These are phyloP conservation scores for Hydrochoerus hydrochaeris DNA, from an alignment of 2,113 vertebrate genomes.

Conservation along the genomic window DNA sequence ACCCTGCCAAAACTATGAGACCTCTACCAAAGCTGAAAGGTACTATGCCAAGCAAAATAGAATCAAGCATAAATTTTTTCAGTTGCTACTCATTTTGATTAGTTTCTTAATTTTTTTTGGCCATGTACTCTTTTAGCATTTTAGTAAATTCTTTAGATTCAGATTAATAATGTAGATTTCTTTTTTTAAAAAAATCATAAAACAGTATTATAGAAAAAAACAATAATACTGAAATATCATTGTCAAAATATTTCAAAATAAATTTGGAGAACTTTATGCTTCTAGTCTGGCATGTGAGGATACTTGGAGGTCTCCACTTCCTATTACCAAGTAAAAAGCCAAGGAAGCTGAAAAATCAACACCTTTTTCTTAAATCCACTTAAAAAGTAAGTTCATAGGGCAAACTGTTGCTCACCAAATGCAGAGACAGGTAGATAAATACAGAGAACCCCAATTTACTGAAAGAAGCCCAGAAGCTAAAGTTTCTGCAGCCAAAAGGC, in stretches of 20 bases:
- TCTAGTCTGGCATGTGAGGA: background rate
- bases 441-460: background rate
- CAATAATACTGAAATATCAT: background rate
- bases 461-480: background rate
- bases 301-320: background rate
- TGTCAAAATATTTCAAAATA: background rate
- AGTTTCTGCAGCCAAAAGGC: background rate
- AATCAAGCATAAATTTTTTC: constrained; percentile 58
- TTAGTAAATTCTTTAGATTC: background rate
- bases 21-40: background rate
- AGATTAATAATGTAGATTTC: background rate
- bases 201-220: background rate
- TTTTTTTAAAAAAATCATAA: background rate
- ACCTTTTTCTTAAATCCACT: background rate
- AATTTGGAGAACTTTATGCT: background rate
- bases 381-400: background rate
- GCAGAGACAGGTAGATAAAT: background rate
- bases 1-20: background rate
- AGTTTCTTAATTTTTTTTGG: background rate
- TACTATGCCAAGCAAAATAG: constrained; percentile 3
- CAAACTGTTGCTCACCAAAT: background rate
- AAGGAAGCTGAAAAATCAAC: background rate
- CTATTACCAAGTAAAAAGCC: background rate
- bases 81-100: background rate
- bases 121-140: background rate